Percentiles rank a stretch among this genome's conserved stretches.
Conservation (phyloP, 2,797 vertebrate species). For the Pygocentrus nattereri region DNA sequence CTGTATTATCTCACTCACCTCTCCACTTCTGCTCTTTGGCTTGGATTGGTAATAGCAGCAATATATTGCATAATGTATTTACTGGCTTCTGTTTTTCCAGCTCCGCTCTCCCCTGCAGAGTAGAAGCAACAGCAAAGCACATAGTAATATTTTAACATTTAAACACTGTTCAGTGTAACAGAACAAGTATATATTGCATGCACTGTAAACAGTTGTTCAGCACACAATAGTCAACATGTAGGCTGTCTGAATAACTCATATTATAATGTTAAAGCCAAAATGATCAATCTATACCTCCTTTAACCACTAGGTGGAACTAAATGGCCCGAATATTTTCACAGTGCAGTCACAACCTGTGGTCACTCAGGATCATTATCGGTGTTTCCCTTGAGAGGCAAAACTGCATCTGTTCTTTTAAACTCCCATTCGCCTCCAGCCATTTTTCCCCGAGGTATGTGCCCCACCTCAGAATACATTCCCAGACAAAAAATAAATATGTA, state of each 20-base stretch:
- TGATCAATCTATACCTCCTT: conserved; percentile 38
- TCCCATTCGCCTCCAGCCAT: conserved; percentile 30
- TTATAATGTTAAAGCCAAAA: neutral
- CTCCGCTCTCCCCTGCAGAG: conserved; percentile 93
- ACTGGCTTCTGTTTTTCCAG: conserved; percentile 98
- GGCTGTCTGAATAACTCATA: neutral
- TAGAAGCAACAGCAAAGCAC: conserved; percentile 25
- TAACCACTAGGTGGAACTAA: conserved; percentile 74
- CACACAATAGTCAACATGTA: neutral
- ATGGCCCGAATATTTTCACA: conserved; percentile 49
- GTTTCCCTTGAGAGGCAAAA: conserved; percentile 48
- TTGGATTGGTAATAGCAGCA: conserved; percentile 97
- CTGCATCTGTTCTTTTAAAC: conserved; percentile 50
- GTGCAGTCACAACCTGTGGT: conserved; percentile 53
- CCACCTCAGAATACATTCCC: conserved; percentile 38
- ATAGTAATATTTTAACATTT: neutral
- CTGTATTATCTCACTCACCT: conserved; percentile 79
- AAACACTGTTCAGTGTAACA: neutral
- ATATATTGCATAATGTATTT: conserved; percentile 99
- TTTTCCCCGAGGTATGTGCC: conserved; percentile 36
- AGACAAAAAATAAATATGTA: conserved; percentile 51
- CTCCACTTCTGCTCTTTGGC: conserved; percentile 96
- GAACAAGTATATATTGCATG: neutral
- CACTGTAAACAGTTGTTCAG: neutral
- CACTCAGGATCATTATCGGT: conserved; percentile 54